These are phyloP conservation scores for Eubasilissa splendida DNA, from an alignment of 2,888 invertebrate genomes.

Conservation along the genomic window DNA sequence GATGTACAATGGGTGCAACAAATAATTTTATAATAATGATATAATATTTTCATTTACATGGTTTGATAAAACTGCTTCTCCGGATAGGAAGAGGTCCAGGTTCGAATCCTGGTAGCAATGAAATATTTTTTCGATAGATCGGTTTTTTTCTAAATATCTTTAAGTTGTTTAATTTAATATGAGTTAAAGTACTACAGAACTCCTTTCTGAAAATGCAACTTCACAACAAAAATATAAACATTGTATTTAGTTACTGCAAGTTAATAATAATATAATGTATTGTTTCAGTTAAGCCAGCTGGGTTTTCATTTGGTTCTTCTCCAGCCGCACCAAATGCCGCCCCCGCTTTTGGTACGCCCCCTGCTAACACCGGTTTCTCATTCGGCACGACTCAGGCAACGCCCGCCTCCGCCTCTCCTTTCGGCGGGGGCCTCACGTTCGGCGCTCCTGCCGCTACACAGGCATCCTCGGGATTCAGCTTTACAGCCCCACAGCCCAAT, in stretches of 20 bases:
- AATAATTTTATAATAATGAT: no score
- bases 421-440: background rate
- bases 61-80: no score
- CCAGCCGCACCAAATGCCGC: conserved; percentile 20
- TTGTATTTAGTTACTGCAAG: background rate
- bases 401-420: conserved; percentile 10
- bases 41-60: no score
- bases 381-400: conserved; percentile 36
- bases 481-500: conserved; percentile 5
- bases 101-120: no score
- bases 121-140: no score
- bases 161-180: no score
- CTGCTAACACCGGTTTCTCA: conserved; percentile 27
- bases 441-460: conserved; percentile 38
- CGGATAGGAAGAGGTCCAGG: no score
- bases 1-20: no score
- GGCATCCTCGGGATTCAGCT: conserved; percentile 32
- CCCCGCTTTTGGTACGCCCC: conserved; percentile 38
- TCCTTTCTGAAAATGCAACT: no score
- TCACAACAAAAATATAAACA: no score
- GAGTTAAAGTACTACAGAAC: no score
- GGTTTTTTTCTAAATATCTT: no score
- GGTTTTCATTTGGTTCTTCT: conserved; percentile 24
- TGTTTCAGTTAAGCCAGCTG: conserved; percentile 24
- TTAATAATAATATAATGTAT: conserved; percentile 17